Evolutionary conservation across 1,140 invertebrate species (phyloP), one percentile per base, ranked within the genome.

Genomic region (Hypothenemus hampei): DNA sequence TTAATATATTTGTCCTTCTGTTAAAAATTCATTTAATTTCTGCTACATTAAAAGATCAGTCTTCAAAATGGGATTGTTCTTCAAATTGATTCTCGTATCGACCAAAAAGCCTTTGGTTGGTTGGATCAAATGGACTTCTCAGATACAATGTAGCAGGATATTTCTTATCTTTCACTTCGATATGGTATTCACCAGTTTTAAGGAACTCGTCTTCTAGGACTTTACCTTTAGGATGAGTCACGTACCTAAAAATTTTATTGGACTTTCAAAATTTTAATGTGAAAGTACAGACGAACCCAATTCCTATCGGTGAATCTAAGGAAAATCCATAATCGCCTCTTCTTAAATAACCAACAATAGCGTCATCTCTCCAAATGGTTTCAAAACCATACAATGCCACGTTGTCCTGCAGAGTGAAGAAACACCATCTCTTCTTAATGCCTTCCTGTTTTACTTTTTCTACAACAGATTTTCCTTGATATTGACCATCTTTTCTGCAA

Each of bases 331-430:
- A 92, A 62, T 93, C 89, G 1, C 86, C 89, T 65, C 89, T 75
- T 49, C 90, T 75, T 10, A 93, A 67, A 59, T 86, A 87, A 31
- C 91, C 91, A 20, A 91, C 86, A 0, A 83, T 72, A 62, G 79
- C 70, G 0, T 81, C 82, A 70, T 94, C 81, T 65, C 89, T 81
- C 69, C 82, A 89, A 64, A 95, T 85, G 0, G 83, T 82, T 77
- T 95, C 91, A 53, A 90, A 73, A 4, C 91, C 90, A 77, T 86
- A 89, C 16, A 95, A 63, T 13, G 87, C 81, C 11, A 87, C 72
- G 40, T 60, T 58, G 69, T 86, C 80, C 45, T 85, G 74, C 0
- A 89, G 75, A 1, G 81, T 91, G 61, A 86, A 85, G 64, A 79
- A 89, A 1, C 82, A 82, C 19, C 91, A 73, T 73, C 81, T 81